Evolutionary conservation across 2,888 invertebrate species (phyloP).

Genomic region (Auanema freiburgensis): DNA sequence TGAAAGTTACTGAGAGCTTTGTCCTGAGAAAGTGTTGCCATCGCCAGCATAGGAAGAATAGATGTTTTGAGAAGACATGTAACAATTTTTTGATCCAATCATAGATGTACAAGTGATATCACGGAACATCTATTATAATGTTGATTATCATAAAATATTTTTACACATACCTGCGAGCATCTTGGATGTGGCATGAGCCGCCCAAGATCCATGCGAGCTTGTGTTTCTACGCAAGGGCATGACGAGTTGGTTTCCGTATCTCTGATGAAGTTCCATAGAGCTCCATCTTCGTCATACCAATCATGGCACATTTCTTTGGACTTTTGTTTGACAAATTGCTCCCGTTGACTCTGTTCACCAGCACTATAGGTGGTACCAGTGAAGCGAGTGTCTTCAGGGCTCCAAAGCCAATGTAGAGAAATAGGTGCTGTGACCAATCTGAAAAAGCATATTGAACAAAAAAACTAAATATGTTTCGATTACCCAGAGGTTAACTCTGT

Average conservation of each 20-base stretch:
- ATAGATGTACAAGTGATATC: constrained; percentile 77
- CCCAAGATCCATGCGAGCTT: constrained; percentile 88
- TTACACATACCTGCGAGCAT: constrained; percentile 42
- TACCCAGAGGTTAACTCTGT: constrained; percentile 55
- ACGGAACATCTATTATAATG: constrained; percentile 56
- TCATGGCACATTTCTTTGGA: constrained; percentile 63
- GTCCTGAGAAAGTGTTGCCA: constrained; percentile 11
- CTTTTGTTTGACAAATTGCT: constrained; percentile 54
- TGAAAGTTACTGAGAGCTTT: constrained; percentile 38
- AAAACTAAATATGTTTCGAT: not conserved
- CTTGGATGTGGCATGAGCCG: constrained; percentile 76
- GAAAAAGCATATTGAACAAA: not conserved
- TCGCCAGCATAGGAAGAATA: constrained; percentile 55
- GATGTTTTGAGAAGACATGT: constrained; percentile 62
- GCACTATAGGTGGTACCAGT: constrained; percentile 44
- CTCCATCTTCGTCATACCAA: constrained; percentile 64
- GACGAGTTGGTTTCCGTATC: constrained; percentile 64
- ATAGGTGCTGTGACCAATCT: constrained; percentile 62
- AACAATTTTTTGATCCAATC: constrained; percentile 84
- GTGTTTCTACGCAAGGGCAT: constrained; percentile 83
- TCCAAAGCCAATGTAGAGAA: constrained; percentile 64
- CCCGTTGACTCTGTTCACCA: constrained; percentile 21
- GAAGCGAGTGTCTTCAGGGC: constrained; percentile 48
- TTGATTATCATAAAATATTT: too few species aligned
- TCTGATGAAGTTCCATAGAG: constrained; percentile 60